These are phyloP conservation scores for Archips xylosteana DNA, from an alignment of 2,888 invertebrate genomes.

Conservation along the genomic window DNA sequence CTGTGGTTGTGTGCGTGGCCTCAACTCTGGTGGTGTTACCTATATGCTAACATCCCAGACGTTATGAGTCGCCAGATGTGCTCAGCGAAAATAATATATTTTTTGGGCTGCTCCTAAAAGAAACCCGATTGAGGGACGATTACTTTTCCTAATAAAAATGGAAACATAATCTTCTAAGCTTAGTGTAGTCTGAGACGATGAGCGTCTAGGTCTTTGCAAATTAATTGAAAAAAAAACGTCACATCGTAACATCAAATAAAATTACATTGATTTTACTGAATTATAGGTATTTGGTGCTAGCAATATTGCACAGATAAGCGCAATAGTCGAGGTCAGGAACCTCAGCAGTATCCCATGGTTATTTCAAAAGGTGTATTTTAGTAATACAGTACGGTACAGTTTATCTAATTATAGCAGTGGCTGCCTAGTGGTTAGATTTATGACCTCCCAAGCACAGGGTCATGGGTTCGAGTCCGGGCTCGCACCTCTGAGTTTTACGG, in stretches of 20 bases:
- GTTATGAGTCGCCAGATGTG: conserved; percentile 20
- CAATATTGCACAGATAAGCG: neutral
- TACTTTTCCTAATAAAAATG: neutral
- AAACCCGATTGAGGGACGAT: neutral
- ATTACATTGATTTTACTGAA: neutral
- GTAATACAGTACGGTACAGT: too few species aligned
- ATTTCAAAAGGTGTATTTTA: too few species aligned
- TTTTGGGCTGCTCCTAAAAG: neutral
- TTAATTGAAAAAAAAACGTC: neutral
- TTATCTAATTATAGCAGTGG: too few species aligned
- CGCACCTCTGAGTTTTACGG: too few species aligned
- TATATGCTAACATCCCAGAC: conserved; percentile 15
- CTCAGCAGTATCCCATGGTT: neutral
- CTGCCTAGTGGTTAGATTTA: too few species aligned
- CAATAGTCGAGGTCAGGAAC: neutral
- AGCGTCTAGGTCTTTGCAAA: neutral
- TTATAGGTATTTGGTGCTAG: neutral
- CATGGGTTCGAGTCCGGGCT: too few species aligned
- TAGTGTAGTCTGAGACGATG: neutral
- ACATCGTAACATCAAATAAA: neutral
- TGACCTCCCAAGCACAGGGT: too few species aligned
- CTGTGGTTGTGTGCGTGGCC: too few species aligned
- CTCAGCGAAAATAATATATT: conserved; percentile 5
- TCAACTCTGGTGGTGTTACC: too few species aligned
- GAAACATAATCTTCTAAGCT: neutral